These are phyloP conservation scores for Aplysia californica DNA, from an alignment of 1,140 invertebrate species.

Conservation along the genomic window DNA sequence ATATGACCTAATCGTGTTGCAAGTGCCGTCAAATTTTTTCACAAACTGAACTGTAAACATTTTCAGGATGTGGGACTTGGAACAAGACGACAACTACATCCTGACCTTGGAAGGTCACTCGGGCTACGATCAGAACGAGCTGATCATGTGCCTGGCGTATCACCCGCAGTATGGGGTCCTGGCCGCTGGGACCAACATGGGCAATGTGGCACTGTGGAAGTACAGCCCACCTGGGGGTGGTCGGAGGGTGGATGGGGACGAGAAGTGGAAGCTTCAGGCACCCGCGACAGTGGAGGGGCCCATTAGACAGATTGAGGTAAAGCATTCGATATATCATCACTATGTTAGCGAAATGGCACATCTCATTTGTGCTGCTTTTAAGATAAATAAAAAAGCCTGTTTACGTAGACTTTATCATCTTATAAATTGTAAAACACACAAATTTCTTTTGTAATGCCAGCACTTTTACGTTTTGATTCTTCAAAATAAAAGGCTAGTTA, in stretches of 20 bases:
- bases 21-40: no score
- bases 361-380: no score
- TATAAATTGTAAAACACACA: no score
- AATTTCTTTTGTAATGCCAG: no score
- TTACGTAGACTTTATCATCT: no score
- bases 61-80: slow-evolving; percentile 90
- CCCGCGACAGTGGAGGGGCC: slow-evolving; percentile 68
- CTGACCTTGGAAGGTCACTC: slow-evolving; percentile 72
- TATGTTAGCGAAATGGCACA: no score
- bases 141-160: slow-evolving; percentile 81
- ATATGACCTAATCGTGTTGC: no score
- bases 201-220: slow-evolving; percentile 91
- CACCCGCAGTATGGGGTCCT: slow-evolving; percentile 73
- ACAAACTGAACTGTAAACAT: no score
- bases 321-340: no score
- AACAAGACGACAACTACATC: slow-evolving; percentile 91
- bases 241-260: slow-evolving; percentile 59
- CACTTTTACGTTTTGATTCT: no score
- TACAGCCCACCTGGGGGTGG: slow-evolving; percentile 57
- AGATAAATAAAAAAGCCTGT: no score
- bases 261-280: slow-evolving; percentile 70
- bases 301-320: slow-evolving; percentile 67
- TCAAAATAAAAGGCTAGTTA: no score
- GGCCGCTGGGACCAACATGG: slow-evolving; percentile 91
- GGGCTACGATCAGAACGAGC: slow-evolving; percentile 71